These are phyloP conservation scores for Corythornis cristatus DNA, from an alignment of 2,113 vertebrate genomes.

Conservation along the genomic window DNA sequence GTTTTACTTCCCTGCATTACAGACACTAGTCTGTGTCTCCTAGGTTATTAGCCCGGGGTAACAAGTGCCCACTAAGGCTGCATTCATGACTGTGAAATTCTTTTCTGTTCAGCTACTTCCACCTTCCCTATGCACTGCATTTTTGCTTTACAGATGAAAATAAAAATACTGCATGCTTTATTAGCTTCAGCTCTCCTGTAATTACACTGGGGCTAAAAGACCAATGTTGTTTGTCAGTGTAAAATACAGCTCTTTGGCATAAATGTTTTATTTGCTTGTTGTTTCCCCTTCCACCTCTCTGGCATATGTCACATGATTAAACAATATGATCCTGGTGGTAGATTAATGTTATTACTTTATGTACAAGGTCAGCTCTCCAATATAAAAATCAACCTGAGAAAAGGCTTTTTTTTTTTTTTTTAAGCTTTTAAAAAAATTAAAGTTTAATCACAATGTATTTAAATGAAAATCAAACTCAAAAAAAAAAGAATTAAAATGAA, in stretches of 20 bases:
- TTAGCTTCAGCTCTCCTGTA: conserved; percentile 27
- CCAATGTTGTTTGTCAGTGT: conserved; percentile 19
- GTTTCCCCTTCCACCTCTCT: neutral
- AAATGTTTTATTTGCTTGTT: neutral
- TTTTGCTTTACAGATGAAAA: conserved; percentile 49
- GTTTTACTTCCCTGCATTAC: neutral
- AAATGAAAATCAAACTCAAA: neutral
- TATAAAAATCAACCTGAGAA: neutral
- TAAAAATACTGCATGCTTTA: conserved; percentile 34
- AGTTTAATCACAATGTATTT: neutral
- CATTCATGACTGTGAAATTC: neutral
- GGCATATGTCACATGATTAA: neutral
- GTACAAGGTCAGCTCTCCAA: conserved; percentile 9
- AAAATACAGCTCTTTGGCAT: conserved; percentile 33
- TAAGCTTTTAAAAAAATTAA: neutral
- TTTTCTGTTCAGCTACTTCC: neutral
- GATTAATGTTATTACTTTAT: conserved; percentile 34
- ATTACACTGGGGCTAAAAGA: conserved; percentile 23
- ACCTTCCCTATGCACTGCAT: neutral
- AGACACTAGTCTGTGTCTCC: neutral
- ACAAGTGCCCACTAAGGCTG: neutral
- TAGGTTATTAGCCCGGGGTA: neutral
- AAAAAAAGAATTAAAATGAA: neutral
- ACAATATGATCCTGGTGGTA: conserved; percentile 14
- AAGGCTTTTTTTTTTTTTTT: neutral